Conservation (phyloP, 2,797 vertebrate species). For the Lacerta bilineata region DNA sequence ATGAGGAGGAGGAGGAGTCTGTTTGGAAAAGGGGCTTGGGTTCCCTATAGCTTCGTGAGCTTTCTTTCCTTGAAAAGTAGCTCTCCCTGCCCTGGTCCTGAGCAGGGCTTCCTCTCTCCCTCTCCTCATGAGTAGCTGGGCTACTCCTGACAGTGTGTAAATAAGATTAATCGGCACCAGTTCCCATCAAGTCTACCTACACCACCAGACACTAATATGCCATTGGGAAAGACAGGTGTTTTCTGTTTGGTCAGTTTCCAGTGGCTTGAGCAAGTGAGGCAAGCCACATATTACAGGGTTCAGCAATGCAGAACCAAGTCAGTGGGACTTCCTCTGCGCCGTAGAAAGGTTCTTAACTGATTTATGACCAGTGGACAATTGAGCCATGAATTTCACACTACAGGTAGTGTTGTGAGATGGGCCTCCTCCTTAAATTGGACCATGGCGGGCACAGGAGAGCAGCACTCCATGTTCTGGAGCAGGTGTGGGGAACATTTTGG, state of each 20-base stretch:
- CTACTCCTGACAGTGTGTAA: too few relatives aligned
- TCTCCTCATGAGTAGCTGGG: too few relatives aligned
- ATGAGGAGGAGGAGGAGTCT: too few relatives aligned
- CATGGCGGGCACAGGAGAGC: background rate
- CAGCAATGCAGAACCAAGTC: background rate
- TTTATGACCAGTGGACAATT: background rate
- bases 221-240: background rate
- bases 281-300: background rate
- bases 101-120: too few relatives aligned
- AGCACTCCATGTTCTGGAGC: background rate
- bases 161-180: background rate
- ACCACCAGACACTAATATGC: background rate
- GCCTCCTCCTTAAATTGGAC: background rate
- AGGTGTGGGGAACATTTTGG: too few relatives aligned
- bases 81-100: too few relatives aligned
- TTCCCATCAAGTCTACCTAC: background rate
- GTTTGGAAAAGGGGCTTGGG: too few relatives aligned
- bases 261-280: background rate
- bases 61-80: too few relatives aligned
- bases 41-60: too few relatives aligned
- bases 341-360: background rate
- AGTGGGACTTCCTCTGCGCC: background rate
- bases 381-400: background rate
- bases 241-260: background rate
- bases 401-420: background rate